Evolutionary conservation across 2,113 vertebrate genomes (phyloP).

Genomic region (Eulacestoma nigropectus): DNA sequence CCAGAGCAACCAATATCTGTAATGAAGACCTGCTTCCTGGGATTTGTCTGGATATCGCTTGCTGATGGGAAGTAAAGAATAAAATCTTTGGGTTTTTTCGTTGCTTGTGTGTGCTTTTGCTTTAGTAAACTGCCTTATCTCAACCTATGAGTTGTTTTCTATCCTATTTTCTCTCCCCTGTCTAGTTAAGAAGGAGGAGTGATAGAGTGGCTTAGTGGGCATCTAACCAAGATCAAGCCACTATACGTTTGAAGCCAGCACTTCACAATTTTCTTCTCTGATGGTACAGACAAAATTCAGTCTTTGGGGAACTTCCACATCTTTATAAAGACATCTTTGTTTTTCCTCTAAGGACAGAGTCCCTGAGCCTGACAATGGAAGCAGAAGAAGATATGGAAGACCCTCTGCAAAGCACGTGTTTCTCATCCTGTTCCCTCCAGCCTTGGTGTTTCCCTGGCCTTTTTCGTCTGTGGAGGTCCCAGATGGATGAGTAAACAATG

Average conservation of each 20-base stretch:
- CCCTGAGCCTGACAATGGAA: neutral
- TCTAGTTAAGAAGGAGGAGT: neutral
- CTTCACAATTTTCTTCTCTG: neutral
- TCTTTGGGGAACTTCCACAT: neutral
- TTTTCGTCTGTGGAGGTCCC: neutral
- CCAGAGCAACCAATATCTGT: neutral
- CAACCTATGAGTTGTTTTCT: neutral
- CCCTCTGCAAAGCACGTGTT: neutral
- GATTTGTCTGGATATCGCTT: neutral
- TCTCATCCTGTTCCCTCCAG: neutral
- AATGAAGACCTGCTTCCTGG: neutral
- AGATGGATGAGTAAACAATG: neutral
- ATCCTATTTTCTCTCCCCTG: neutral
- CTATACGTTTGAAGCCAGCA: neutral
- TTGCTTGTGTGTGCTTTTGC: neutral
- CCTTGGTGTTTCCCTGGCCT: neutral
- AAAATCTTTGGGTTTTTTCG: rapidly evolving
- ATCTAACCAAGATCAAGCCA: neutral
- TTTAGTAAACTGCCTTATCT: neutral
- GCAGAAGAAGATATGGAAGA: neutral
- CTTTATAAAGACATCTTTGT: neutral
- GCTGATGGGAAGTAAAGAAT: neutral
- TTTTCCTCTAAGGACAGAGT: neutral
- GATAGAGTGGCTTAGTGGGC: neutral
- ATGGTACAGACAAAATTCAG: neutral